Base-by-base conservation (phyloP, 2,113 vertebrate species). In the Sebastes fasciatus region DNA sequence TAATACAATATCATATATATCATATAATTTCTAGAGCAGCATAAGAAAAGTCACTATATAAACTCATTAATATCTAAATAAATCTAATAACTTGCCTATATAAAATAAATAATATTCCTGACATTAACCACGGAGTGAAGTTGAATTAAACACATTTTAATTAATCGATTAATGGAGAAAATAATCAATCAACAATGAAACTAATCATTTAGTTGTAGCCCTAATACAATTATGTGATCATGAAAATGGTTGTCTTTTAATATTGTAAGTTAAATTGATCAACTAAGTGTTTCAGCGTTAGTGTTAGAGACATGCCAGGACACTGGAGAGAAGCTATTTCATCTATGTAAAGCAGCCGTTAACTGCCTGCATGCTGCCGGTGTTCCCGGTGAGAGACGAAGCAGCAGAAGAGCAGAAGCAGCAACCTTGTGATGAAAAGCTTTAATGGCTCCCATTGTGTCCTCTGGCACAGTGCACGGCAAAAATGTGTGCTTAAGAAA, bases 351-450 rank as follows among this genome's bases (percentile, higher is more conserved):
- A 68, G 19, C 8, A 58, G 65, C 26, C 45, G 3, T 68, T 21
- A 62, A 43, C 26, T 34, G 26, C 26, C 54, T 34, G 74, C 51
- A 34, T 34, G 26, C 58, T 64, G 26, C 55, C 12, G 19, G 2
- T 77, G 14, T 62, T 26, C 51, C 9, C 42, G 10, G 45, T n/a
- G 62, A 48, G 34, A 69, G 66, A 60, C 12, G 54, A 51, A 4
- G 76, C 65, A 34, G 64, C 40, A 10, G 65, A 64, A 75, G 61
- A 21, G 70, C 49, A 48, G 10, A 11, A 64, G 73, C 9, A 26
- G 60, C 66, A 65, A 51, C 71, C 72, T 66, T 23, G 79, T 70
- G 49, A 76, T 84, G 55, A 80, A 79, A 80, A 42, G 40, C 85
- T 66, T 70, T 71, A 80, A 63, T 54, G 70, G 55, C 68, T 67